Evolutionary conservation across 2,888 invertebrate species (phyloP), one percentile per base, ranked within the genome.

Genomic region (Coleophora flavipennella): DNA sequence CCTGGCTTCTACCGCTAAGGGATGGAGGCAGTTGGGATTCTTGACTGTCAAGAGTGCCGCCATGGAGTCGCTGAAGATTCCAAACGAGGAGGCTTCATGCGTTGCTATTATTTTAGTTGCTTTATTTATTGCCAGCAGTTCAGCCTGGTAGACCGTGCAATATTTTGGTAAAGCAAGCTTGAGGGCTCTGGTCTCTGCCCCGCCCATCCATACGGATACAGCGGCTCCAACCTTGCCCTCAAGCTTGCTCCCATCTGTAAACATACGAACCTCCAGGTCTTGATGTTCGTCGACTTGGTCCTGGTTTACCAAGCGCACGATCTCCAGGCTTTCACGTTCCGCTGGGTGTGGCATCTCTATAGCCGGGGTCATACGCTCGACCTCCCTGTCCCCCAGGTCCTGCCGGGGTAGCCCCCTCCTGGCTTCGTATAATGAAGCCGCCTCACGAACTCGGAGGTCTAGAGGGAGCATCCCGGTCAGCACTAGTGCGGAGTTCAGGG

Each of bases 401-500:
- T 13, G 1, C 33, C 38, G 7, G 33, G 33, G 3, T 33, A 7
- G 3, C 33, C 33, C 12, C 13, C 1, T 12, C 2, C 12, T 4
- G 7, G 3, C n/a, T n/a, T 35, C 12, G 11, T 40, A 49, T 0
- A 49, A 35, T 1, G 2, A 13, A 1, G 44, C 45, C 1, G 41
- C 36, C 35, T 56, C 52, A 8, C 13, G 31, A 0, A 53, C 35
- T 25, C 51, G 35, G 0, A 53, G 37, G 40, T 55, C 51, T 0
- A 53, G 36, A 1, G 51, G 48, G 3, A 53, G 43, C 1, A 52
- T 8, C 2, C 51, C 49, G 2, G 52, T 28, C 26, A 54, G 33
- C 1, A 41, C 29, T 1, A 50, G 32, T 9, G 51, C 44, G 6
- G 51, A 38, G 10, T 31, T 42, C 2, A 50, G 38, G 0, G 51